These are phyloP conservation scores for Silurus aristotelis DNA, from an alignment of 2,797 vertebrate species.

Conservation along the genomic window DNA sequence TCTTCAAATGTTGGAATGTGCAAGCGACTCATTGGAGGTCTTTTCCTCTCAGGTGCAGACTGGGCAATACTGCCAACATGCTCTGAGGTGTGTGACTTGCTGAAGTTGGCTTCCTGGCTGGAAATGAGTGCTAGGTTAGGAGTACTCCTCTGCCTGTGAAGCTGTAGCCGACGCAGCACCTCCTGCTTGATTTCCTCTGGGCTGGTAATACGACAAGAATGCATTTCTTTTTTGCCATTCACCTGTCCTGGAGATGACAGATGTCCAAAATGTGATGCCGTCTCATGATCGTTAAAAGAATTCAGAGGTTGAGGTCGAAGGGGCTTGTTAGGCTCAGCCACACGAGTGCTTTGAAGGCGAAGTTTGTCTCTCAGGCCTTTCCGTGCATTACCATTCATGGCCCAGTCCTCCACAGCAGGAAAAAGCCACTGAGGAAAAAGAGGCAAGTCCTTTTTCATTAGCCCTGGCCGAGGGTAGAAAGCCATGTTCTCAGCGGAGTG, in stretches of 20 bases:
- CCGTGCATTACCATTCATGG: slow-evolving; percentile 65
- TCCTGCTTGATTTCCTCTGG: slow-evolving; percentile 86
- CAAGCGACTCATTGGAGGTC: slow-evolving; percentile 69
- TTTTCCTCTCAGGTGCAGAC: slow-evolving; percentile 63
- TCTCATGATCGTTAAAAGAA: slow-evolving; percentile 39
- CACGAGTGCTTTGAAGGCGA: slow-evolving; percentile 79
- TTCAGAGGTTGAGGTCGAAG: slow-evolving; percentile 69
- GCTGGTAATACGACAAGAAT: slow-evolving; percentile 69
- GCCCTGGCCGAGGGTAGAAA: slow-evolving; percentile 66
- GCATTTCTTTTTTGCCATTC: slow-evolving; percentile 58
- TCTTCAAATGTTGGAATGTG: slow-evolving; percentile 89
- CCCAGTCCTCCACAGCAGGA: slow-evolving; percentile 75
- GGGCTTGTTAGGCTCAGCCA: slow-evolving; percentile 73
- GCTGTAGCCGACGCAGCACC: slow-evolving; percentile 77
- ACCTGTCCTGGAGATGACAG: slow-evolving; percentile 44
- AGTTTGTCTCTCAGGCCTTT: slow-evolving; percentile 84
- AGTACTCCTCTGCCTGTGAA: slow-evolving; percentile 83
- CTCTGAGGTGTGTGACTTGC: slow-evolving; percentile 76
- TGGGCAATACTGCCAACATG: slow-evolving; percentile 58
- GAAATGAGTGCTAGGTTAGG: slow-evolving; percentile 74
- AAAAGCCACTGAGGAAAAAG: slow-evolving; percentile 81
- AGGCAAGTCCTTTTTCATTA: slow-evolving; percentile 72
- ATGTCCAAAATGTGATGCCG: slow-evolving; percentile 28
- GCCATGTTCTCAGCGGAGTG: slow-evolving; percentile 68
- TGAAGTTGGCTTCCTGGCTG: slow-evolving; percentile 60